Evolutionary conservation across 2,888 invertebrate genomes (phyloP).

Genomic region (Bombyx huttoni): DNA sequence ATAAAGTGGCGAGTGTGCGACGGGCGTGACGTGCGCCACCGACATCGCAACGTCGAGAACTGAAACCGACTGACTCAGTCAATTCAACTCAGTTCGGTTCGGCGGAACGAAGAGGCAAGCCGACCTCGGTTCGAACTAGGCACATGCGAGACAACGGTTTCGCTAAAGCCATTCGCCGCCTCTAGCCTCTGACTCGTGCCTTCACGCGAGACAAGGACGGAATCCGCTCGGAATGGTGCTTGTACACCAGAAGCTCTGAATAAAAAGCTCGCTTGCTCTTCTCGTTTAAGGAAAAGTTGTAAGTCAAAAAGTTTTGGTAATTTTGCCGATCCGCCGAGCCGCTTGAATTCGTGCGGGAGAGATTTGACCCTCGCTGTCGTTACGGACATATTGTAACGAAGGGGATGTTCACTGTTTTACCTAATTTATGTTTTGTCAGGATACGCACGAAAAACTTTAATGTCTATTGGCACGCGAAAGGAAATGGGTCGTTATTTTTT

Average conservation of each 20-base stretch:
- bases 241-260: slow-evolving; percentile 35
- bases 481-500: slow-evolving; percentile 56
- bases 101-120: slow-evolving; percentile 13
- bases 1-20: slow-evolving; percentile 27
- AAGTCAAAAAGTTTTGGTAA: slow-evolving; percentile 70
- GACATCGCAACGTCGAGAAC: slow-evolving; percentile 57
- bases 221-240: slow-evolving; percentile 17
- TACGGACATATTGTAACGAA: slow-evolving; percentile 65
- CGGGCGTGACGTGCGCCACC: slow-evolving; percentile 45
- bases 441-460: slow-evolving; percentile 68
- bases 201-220: slow-evolving; percentile 41
- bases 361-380: slow-evolving; percentile 57
- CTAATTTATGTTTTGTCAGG: slow-evolving; percentile 68
- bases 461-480: slow-evolving; percentile 63
- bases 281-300: slow-evolving; percentile 59
- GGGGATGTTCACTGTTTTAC: slow-evolving; percentile 68
- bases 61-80: slow-evolving; percentile 21
- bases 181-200: slow-evolving; percentile 18
- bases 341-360: slow-evolving; percentile 49
- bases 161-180: slow-evolving; percentile 25
- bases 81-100: slow-evolving; percentile 8
- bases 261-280: slow-evolving; percentile 40
- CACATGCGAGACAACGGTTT: slow-evolving; percentile 33
- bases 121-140: slow-evolving; percentile 31
- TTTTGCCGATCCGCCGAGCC: slow-evolving; percentile 46